These are phyloP conservation scores for Stigmatopora argus DNA, from an alignment of 2,113 vertebrate genomes.

Conservation along the genomic window DNA sequence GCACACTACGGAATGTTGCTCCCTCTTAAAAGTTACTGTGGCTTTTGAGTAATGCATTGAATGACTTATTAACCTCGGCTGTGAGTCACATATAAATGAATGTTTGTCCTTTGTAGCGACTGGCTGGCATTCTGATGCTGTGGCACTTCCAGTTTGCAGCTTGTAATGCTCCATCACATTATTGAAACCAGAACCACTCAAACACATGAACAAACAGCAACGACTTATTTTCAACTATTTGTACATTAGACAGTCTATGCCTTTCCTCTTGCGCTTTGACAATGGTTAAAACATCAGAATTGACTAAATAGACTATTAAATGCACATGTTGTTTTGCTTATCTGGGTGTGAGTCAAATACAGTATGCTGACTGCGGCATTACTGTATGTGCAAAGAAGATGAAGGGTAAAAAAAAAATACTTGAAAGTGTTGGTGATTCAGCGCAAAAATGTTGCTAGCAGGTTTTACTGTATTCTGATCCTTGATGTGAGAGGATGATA, in stretches of 20 bases:
- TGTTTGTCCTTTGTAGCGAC: constrained; percentile 15
- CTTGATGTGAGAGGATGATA: background rate
- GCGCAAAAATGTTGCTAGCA: background rate
- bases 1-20: background rate
- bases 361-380: background rate
- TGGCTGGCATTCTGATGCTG: constrained; percentile 20
- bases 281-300: background rate
- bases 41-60: constrained; percentile 7
- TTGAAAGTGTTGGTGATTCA: background rate
- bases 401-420: background rate
- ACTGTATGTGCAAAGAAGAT: background rate
- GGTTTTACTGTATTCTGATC: background rate
- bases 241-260: too few relatives aligned
- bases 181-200: background rate
- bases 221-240: background rate
- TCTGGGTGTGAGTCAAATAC: background rate
- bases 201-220: background rate
- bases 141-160: background rate
- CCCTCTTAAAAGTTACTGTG: constrained; percentile 14
- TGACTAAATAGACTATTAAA: background rate
- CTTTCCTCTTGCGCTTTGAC: background rate
- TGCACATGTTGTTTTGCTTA: constrained; percentile 2
- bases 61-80: constrained; percentile 22
- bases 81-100: constrained; percentile 30
- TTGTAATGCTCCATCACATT: background rate